These are phyloP conservation scores for Branchinecta lindahli DNA, from an alignment of 1,140 invertebrate species.

Conservation along the genomic window DNA sequence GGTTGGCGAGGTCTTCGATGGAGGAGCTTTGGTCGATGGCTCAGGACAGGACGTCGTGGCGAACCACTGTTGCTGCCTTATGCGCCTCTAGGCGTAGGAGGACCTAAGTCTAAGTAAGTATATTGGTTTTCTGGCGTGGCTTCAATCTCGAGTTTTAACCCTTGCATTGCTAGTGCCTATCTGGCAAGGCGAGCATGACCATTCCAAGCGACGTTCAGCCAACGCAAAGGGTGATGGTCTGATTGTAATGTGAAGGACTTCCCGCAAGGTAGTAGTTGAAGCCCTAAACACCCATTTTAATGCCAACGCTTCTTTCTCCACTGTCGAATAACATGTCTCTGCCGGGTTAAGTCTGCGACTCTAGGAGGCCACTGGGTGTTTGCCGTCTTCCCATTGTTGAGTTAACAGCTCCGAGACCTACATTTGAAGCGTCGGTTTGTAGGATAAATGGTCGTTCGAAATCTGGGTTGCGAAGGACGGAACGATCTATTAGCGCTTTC, in stretches of 20 bases:
- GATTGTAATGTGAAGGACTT: not conserved
- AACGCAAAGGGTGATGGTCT: not conserved
- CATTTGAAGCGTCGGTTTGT: not conserved
- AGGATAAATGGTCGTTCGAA: not conserved
- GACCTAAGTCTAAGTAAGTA: too few relatives aligned
- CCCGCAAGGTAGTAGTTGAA: not conserved
- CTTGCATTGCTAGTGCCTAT: not conserved
- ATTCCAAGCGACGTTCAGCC: too few relatives aligned
- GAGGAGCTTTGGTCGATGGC: too few relatives aligned
- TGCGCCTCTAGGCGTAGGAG: too few relatives aligned
- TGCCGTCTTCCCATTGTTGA: not conserved
- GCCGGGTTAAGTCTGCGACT: not conserved
- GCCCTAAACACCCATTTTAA: not conserved
- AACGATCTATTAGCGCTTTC: not conserved
- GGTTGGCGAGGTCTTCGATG: too few relatives aligned
- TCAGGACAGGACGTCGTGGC: too few relatives aligned
- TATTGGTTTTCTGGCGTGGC: not conserved
- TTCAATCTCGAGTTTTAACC: not conserved
- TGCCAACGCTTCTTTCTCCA: constrained; percentile 2
- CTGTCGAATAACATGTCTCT: not conserved
- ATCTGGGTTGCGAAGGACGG: not conserved
- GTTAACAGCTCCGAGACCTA: not conserved
- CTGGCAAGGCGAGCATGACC: not conserved
- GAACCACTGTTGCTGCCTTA: too few relatives aligned
- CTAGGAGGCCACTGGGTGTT: not conserved